These are phyloP conservation scores for Acrobasis consociella DNA, from an alignment of 2,888 invertebrate species.

Conservation along the genomic window DNA sequence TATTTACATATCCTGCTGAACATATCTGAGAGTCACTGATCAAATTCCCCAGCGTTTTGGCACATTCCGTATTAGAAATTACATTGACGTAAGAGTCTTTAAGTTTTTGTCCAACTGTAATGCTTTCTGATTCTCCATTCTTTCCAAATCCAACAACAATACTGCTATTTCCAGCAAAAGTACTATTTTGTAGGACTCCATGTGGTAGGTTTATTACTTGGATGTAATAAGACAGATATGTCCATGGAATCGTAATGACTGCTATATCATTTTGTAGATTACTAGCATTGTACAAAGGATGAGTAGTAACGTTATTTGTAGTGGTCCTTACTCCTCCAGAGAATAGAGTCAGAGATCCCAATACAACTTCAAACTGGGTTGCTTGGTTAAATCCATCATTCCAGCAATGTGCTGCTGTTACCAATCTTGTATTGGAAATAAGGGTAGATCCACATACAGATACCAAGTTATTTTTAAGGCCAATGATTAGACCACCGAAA, in stretches of 20 bases:
- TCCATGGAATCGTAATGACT: background rate
- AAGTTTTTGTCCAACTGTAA: background rate
- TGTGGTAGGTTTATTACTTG: background rate
- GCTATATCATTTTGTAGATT: background rate
- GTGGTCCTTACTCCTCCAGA: conserved; percentile 50
- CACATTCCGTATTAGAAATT: background rate
- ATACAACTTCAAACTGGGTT: conserved; percentile 49
- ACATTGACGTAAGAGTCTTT: conserved; percentile 8
- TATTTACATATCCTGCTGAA: no score
- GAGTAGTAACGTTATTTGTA: background rate
- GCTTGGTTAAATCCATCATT: conserved; percentile 52
- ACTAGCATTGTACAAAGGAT: background rate
- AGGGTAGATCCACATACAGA: conserved; percentile 58
- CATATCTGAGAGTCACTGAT: no score
- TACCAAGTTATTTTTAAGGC: background rate
- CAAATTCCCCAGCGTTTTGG: no score
- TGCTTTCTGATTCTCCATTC: conserved; percentile 7
- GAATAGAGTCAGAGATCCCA: conserved; percentile 54
- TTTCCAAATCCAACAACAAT: background rate
- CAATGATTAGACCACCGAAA: background rate
- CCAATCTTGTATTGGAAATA: conserved; percentile 39
- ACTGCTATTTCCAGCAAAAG: background rate
- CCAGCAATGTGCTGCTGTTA: conserved; percentile 60
- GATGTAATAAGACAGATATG: background rate
- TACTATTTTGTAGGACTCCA: background rate